phyloP scores from a whole-genome alignment of 2,113 vertebrate species.

The Tyrannus savana region DNA sequence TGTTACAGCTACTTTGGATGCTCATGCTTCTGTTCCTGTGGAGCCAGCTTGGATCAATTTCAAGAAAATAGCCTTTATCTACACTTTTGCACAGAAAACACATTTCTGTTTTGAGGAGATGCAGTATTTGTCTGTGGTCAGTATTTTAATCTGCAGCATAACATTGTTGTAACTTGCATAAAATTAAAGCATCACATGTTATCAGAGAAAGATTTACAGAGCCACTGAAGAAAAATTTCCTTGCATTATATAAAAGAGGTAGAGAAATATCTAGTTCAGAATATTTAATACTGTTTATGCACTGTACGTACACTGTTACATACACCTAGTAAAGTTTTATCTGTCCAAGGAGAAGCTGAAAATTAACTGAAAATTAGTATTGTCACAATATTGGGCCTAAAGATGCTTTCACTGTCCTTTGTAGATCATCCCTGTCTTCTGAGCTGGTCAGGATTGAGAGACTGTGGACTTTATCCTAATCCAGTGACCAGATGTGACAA shows the following conservation, averaged over 20 bases:
- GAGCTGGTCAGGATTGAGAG: not conserved
- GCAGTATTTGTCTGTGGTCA: not conserved
- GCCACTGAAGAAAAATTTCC: not conserved
- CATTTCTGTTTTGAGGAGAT: conserved; percentile 61
- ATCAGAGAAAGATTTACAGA: not conserved
- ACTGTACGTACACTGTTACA: not conserved
- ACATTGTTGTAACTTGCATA: not conserved
- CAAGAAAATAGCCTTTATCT: conserved; percentile 71
- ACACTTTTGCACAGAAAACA: conserved; percentile 63
- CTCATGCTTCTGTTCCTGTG: conserved; percentile 42
- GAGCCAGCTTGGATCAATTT: conserved; percentile 63
- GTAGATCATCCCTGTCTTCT: not conserved
- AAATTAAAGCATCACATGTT: not conserved
- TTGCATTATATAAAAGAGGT: not conserved
- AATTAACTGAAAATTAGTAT: not conserved
- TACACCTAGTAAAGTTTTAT: not conserved
- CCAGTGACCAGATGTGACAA: not conserved
- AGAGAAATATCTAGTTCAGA: not conserved
- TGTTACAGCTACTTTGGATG: conserved; percentile 40
- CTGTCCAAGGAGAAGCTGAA: not conserved
- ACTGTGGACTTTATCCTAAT: not conserved
- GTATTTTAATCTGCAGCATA: not conserved
- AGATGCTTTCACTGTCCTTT: not conserved
- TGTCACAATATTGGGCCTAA: not conserved
- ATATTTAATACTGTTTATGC: not conserved